Percentiles rank a stretch among this genome's conserved stretches.
phyloP scores from a whole-genome alignment of 2,113 vertebrate species.

The Perccottus glenii region DNA sequence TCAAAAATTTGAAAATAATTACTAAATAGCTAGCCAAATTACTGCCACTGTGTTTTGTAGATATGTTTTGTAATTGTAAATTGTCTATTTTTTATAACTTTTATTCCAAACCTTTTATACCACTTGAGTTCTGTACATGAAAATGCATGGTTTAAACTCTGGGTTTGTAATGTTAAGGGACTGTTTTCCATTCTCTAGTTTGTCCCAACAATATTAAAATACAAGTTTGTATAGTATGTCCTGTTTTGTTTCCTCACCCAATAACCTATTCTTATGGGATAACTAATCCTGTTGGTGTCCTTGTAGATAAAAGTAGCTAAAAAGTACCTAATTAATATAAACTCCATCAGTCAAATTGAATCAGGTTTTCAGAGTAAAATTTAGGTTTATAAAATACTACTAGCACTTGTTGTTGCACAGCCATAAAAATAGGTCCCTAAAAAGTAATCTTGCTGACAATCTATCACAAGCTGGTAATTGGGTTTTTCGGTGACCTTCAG shows the following conservation, averaged over 20 bases:
- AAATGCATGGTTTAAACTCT: conserved; percentile 49
- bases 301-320: too few species aligned
- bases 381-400: neutral
- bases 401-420: conserved; percentile 2
- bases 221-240: conserved; percentile 32
- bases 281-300: too few species aligned
- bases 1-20: conserved; percentile 51
- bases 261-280: too few species aligned
- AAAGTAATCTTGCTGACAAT: conserved; percentile 37
- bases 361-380: neutral
- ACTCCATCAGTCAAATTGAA: too few species aligned
- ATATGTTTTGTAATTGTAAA: conserved; percentile 68
- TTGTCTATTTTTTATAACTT: conserved; percentile 79
- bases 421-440: conserved; percentile 37
- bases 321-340: too few species aligned
- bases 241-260: neutral
- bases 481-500: conserved; percentile 53
- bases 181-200: conserved; percentile 41
- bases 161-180: conserved; percentile 18
- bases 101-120: conserved; percentile 56
- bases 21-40: conserved; percentile 36
- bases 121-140: conserved; percentile 50
- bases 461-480: conserved; percentile 69
- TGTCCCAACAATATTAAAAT: conserved; percentile 66
- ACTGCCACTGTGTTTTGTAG: conserved; percentile 59